Percentiles rank a stretch among this genome's conserved stretches.
Conservation (phyloP, 2,888 invertebrate genomes). For the Elmis aenea region DNA sequence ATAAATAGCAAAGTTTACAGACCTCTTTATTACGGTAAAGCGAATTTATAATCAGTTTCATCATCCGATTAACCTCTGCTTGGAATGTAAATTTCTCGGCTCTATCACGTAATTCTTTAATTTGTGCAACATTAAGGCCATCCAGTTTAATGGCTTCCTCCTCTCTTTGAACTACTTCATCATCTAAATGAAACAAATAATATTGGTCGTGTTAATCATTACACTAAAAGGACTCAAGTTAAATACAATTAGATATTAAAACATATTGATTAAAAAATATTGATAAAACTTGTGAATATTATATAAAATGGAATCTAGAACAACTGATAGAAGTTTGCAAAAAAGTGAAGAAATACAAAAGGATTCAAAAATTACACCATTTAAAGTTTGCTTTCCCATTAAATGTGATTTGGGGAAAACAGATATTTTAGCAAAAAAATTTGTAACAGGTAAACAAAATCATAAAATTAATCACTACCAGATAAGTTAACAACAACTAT, state of each 20-base stretch:
- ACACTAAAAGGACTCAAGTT: no score
- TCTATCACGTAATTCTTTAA: slow-evolving; percentile 84
- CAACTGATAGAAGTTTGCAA: slow-evolving; percentile 2
- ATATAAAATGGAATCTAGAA: slow-evolving; percentile 15
- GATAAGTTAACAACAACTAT: no score
- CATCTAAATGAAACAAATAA: slow-evolving; percentile 57
- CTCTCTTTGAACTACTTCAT: slow-evolving; percentile 84
- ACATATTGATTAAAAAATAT: slow-evolving; percentile 11
- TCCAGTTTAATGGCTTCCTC: slow-evolving; percentile 96
- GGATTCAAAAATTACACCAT: slow-evolving; percentile 28
- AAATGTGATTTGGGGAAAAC: slow-evolving; percentile 30
- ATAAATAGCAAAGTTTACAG: no score
- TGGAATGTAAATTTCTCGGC: slow-evolving; percentile 89
- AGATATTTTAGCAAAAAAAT: no score
- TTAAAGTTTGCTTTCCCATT: slow-evolving; percentile 38
- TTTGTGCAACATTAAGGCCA: slow-evolving; percentile 88
- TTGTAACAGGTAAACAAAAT: no score
- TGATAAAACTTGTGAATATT: slow-evolving; percentile 31
- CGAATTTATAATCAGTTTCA: slow-evolving; percentile 99
- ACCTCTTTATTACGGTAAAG: slow-evolving; percentile 98
- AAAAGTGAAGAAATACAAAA: slow-evolving; percentile 9
- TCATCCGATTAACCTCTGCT: slow-evolving; percentile 99
- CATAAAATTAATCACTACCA: no score
- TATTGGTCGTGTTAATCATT: neutral
- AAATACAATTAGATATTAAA: neutral